Evolutionary conservation across 2,888 invertebrate species (phyloP), one percentile per base, ranked within the genome.

Genomic region (Marasmarcha lunaedactyla): DNA sequence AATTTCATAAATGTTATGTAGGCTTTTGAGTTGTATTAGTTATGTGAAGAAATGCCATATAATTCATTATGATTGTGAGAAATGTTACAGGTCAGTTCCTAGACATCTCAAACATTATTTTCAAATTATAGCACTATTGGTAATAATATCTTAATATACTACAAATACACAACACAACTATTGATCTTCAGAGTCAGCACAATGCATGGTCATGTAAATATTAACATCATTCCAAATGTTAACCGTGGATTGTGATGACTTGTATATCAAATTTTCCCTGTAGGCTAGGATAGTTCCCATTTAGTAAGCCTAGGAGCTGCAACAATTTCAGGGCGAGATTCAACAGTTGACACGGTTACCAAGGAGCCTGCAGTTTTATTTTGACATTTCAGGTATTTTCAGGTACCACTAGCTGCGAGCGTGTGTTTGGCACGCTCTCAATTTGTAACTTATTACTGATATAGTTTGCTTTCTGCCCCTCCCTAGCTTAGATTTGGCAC

Each of bases 401-500:
- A 81, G 78, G 79, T 76, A 71, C 74, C 74, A 63, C 51, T 69
- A 63, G 69, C 63, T 53, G 67, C 58, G 71, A 71, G 76, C 71
- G 76, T 71, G 71, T 54, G 48, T 61, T 20, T 56, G 57, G 58
- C 73, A 71, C 76, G 76, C 74, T 76, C 73, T 50, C 59, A 59
- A 59, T 57, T n/a, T 57, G 59, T 67, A 56, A 65, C 59, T 72
- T 71, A 68, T 84, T 74, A 84, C 81, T 84, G 77, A 84, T 76
- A 73, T 71, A 77, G 83, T 84, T 78, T 84, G 84, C 84, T 84
- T 84, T 84, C 71, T 84, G 84, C 84, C 84, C 81, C 77, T 84
- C 81, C 84, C 78, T 84, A 84, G 84, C 84, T 68, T 84, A 84
- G 84, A 84, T 84, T 69, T 84, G 84, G 84, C 84, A 84, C 79